Percentiles rank a stretch among this genome's conserved stretches.
These are phyloP conservation scores for Autographa gamma DNA, from an alignment of 2,888 invertebrate genomes.

Conservation along the genomic window DNA sequence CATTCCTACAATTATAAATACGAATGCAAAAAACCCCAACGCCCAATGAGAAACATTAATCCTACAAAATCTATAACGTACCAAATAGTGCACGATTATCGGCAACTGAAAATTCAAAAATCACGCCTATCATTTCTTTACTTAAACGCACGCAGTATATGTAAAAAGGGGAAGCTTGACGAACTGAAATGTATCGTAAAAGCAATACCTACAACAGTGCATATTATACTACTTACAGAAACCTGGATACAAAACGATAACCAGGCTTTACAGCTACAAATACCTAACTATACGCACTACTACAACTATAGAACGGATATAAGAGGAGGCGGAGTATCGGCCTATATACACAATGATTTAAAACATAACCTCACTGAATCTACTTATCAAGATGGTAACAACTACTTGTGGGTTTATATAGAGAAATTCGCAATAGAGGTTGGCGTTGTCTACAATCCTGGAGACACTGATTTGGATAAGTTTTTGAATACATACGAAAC, in stretches of 20 bases:
- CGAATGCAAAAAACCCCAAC: too few relatives aligned
- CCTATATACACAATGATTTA: constrained; percentile 13
- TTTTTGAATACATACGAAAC: constrained; percentile 7
- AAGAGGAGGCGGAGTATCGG: constrained; percentile 19
- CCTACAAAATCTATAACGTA: not conserved
- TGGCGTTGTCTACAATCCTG: constrained; percentile 7
- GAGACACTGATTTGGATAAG: constrained; percentile 2
- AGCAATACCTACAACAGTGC: not conserved
- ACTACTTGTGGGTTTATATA: constrained; percentile 13
- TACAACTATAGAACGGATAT: constrained; percentile 16
- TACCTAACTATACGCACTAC: constrained; percentile 14
- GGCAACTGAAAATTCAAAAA: constrained; percentile 1
- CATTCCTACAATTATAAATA: too few relatives aligned
- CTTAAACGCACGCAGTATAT: constrained; percentile 13
- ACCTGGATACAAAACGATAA: constrained; percentile 13
- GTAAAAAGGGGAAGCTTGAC: constrained; percentile 12
- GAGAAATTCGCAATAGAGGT: constrained; percentile 2
- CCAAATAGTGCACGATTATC: constrained; percentile 12
- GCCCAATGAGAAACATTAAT: too few relatives aligned
- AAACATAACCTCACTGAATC: constrained; percentile 14
- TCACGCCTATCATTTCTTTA: constrained; percentile 16
- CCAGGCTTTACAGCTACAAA: constrained; percentile 14
- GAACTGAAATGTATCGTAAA: not conserved
- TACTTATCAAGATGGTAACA: constrained; percentile 14
- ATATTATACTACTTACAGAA: constrained; percentile 15